phyloP scores from a whole-genome alignment of 2,888 invertebrate genomes.

The Torymus aiolomorphi region DNA sequence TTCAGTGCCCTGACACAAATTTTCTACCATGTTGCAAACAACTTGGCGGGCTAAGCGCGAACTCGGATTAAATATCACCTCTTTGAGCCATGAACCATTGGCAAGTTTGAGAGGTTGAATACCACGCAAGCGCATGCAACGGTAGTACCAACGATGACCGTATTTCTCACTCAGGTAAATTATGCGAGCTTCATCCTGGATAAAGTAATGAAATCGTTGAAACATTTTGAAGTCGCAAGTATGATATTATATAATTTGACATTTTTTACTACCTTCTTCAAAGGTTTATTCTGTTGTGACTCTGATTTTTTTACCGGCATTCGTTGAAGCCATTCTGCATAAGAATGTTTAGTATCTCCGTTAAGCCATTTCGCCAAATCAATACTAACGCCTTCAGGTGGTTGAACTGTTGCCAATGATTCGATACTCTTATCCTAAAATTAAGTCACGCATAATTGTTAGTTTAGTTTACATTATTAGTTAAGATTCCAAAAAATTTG shows the following conservation, averaged over 20 bases:
- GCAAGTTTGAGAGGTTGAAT: conserved; percentile 80
- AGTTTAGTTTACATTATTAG: too few relatives aligned
- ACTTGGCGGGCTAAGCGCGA: conserved; percentile 92
- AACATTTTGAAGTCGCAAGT: conserved; percentile 16
- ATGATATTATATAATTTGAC: conserved; percentile 11
- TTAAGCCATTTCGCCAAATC: conserved; percentile 86
- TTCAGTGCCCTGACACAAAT: conserved; percentile 84
- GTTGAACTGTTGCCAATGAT: conserved; percentile 77
- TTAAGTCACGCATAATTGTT: too few relatives aligned
- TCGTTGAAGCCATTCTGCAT: conserved; percentile 83
- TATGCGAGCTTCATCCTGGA: conserved; percentile 67
- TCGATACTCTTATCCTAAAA: conserved; percentile 76
- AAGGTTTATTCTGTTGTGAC: conserved; percentile 65
- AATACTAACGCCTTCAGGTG: conserved; percentile 81
- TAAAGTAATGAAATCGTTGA: conserved; percentile 18
- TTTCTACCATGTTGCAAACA: conserved; percentile 91
- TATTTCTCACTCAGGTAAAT: conserved; percentile 87
- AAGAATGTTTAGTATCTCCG: conserved; percentile 83
- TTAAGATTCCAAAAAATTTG: too few relatives aligned
- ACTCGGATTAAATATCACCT: conserved; percentile 94
- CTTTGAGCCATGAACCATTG: conserved; percentile 90
- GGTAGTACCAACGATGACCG: conserved; percentile 81
- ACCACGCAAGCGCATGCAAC: conserved; percentile 76
- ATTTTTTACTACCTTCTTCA: conserved; percentile 64
- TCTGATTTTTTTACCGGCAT: conserved; percentile 77